Evolutionary conservation across 2,113 vertebrate genomes (phyloP).

Genomic region (Trichechus manatus): DNA sequence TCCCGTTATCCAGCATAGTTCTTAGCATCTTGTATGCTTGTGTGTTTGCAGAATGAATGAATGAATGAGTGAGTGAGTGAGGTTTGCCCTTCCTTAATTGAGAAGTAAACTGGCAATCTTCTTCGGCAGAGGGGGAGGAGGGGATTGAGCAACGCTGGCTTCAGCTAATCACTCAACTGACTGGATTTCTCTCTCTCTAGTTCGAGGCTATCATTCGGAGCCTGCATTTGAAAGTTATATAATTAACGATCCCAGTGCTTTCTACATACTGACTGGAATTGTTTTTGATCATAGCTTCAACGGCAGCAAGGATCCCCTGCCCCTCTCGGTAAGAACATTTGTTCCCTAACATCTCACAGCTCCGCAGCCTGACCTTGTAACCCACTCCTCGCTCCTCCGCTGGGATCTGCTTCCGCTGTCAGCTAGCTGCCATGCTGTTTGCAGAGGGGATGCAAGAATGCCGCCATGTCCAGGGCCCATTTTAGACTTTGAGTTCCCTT

Average conservation of each 20-base stretch:
- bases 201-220: constrained; percentile 92
- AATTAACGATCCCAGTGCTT: constrained; percentile 89
- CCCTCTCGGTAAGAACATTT: constrained; percentile 89
- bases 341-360: background rate
- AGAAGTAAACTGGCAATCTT: background rate
- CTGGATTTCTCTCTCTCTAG: constrained; percentile 81
- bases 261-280: constrained; percentile 91
- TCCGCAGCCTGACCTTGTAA: no score
- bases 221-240: constrained; percentile 92
- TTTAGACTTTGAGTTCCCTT: background rate
- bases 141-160: accelerated
- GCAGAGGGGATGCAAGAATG: background rate
- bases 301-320: constrained; percentile 89
- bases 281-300: constrained; percentile 92
- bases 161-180: accelerated
- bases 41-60: background rate
- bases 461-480: background rate
- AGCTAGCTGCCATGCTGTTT: background rate
- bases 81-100: background rate
- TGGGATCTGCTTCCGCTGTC: background rate
- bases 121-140: background rate
- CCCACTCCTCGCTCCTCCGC: background rate
- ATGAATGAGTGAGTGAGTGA: background rate
- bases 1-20: background rate
- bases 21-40: background rate